Percentiles rank a stretch among this genome's conserved stretches.
phyloP scores from a whole-genome alignment of 2,797 vertebrate species.

The Parotocinclus haroldoi region DNA sequence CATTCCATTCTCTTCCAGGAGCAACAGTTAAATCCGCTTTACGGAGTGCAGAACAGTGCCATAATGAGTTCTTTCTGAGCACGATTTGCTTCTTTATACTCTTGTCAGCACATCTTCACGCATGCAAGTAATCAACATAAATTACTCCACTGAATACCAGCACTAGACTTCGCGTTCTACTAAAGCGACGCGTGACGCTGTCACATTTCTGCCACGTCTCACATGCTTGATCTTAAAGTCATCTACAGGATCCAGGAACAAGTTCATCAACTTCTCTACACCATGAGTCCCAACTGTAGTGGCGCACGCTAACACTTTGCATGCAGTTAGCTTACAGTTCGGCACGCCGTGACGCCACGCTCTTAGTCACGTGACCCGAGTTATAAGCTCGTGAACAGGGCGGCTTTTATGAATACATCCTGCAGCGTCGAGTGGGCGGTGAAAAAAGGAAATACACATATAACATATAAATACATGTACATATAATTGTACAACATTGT shows the following conservation, averaged over 20 bases:
- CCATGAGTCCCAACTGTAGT: no score
- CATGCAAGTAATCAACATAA: background rate
- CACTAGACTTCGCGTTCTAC: background rate
- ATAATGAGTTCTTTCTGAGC: background rate
- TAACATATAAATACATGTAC: no score
- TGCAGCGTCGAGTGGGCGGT: no score
- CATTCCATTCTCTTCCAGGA: background rate
- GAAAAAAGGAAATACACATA: no score
- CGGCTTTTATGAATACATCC: no score
- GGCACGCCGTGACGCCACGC: no score
- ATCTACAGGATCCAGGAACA: background rate
- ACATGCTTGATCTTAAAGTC: background rate
- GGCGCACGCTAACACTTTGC: no score
- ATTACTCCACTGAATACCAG: background rate
- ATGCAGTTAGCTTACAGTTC: no score
- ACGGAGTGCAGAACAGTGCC: background rate
- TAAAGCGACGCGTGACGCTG: background rate
- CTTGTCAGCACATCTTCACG: constrained; percentile 2
- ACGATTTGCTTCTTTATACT: background rate
- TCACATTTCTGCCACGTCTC: background rate
- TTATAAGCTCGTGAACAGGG: no score
- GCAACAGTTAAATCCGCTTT: background rate
- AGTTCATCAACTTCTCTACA: background rate
- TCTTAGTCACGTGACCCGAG: no score
- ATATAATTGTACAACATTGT: no score